phyloP scores from a whole-genome alignment of 2,888 invertebrate species.

The Cyaniris semiargus region DNA sequence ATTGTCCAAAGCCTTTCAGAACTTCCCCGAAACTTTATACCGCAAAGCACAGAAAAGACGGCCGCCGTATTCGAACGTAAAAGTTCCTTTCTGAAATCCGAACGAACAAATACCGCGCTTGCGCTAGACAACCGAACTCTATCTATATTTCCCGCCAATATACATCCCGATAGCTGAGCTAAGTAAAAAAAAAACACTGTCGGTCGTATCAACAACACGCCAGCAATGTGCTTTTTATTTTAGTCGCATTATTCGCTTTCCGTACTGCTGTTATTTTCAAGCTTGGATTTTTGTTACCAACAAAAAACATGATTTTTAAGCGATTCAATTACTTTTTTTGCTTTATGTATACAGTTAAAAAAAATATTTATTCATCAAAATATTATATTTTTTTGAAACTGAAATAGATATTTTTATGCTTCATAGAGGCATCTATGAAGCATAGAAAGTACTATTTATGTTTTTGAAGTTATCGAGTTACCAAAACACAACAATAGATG shows the following conservation, averaged over 20 bases:
- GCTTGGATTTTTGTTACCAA: no score
- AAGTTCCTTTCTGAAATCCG: slow-evolving; percentile 16
- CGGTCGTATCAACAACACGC: background rate
- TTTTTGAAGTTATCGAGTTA: no score
- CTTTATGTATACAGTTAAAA: no score
- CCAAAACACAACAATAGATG: background rate
- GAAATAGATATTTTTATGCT: background rate
- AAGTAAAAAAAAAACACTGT: background rate
- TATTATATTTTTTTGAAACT: no score
- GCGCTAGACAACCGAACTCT: slow-evolving; percentile 26
- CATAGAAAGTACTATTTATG: background rate
- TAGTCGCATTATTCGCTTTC: background rate
- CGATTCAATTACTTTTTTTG: no score
- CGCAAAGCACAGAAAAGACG: slow-evolving; percentile 45
- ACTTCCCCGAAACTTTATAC: slow-evolving; percentile 1
- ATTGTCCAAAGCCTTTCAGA: background rate
- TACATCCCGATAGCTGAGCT: background rate
- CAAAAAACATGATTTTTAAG: no score
- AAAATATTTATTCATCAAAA: no score
- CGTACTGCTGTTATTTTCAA: background rate
- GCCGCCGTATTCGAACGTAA: slow-evolving; percentile 55
- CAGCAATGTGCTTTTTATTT: background rate
- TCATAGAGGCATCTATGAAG: background rate
- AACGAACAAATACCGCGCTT: slow-evolving; percentile 15
- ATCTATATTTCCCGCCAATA: slow-evolving; percentile 26